A percentile compares a stretch with the other conserved stretches of the same genome.
phyloP scores from a whole-genome alignment of 2,888 invertebrate genomes.

The Tetragnatha montana region DNA sequence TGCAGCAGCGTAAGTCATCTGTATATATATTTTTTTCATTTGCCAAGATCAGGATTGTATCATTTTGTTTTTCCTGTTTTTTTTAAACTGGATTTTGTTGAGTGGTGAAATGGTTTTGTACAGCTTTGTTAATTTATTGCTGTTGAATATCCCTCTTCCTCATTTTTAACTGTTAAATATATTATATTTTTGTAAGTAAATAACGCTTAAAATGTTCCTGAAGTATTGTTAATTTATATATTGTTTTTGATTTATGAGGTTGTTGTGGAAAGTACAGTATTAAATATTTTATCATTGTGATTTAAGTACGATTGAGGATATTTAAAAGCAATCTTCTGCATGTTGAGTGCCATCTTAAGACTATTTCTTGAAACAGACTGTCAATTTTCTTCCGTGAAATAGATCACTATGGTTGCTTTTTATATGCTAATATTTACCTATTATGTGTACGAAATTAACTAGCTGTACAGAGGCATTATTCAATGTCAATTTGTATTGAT shows the following conservation, averaged over 20 bases:
- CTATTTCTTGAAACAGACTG: not conserved
- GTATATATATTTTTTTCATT: conserved; percentile 45
- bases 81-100: conserved; percentile 51
- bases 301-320: not conserved
- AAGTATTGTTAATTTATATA: not conserved
- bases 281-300: not conserved
- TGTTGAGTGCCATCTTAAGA: not conserved
- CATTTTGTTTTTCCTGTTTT: conserved; percentile 8
- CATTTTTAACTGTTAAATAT: not conserved
- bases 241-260: not conserved
- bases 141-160: conserved; percentile 27
- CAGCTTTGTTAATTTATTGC: conserved; percentile 50
- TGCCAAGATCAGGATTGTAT: conserved; percentile 9
- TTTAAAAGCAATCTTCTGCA: not conserved
- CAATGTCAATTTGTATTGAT: not conserved
- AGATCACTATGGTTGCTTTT: not conserved
- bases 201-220: not conserved
- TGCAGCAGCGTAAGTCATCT: conserved; percentile 57
- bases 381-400: not conserved
- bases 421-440: not conserved
- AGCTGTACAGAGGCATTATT: not conserved
- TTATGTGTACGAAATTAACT: not conserved
- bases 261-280: conserved; percentile 10
- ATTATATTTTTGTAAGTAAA: not conserved
- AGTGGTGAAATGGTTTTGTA: conserved; percentile 37